A percentile compares a stretch with the other conserved stretches of the same genome.
Evolutionary conservation across 92 coral and sea anemone genomes (phyloP).

Genomic region (Anthopleura xanthogrammica): DNA sequence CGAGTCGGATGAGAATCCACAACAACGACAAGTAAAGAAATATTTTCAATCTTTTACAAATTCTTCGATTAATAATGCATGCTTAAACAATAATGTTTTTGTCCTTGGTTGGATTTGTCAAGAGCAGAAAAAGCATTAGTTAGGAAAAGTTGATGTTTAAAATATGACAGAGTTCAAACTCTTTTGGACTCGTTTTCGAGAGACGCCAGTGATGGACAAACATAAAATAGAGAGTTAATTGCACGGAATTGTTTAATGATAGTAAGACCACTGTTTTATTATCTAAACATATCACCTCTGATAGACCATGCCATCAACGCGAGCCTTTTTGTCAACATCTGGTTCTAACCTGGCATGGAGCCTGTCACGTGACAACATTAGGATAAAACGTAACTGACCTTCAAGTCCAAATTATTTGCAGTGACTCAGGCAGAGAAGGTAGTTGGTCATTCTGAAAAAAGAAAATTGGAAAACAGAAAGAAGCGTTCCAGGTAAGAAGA

Average conservation of each 20-base stretch:
- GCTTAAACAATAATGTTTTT: background rate
- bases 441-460: background rate
- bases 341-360: conserved; percentile 49
- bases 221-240: conserved; percentile 34
- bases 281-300: conserved; percentile 61
- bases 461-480: background rate
- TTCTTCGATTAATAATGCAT: conserved; percentile 16
- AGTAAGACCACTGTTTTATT: conserved; percentile 67
- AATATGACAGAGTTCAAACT: background rate
- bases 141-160: background rate
- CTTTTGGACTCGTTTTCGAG: background rate
- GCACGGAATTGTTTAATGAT: conserved; percentile 65
- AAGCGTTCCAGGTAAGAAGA: background rate
- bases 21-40: conserved; percentile 7
- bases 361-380: conserved; percentile 22
- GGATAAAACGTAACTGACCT: conserved; percentile 5
- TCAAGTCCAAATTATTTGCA: conserved; percentile 5
- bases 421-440: background rate
- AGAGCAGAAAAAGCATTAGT: conserved; percentile 26
- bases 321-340: conserved; percentile 65
- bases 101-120: conserved; percentile 6
- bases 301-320: conserved; percentile 37
- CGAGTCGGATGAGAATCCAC: conserved; percentile 8
- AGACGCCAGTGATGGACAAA: conserved; percentile 1
- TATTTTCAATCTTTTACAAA: conserved; percentile 1